Base-by-base conservation (phyloP, 2,888 invertebrate species). In the Phyllotreta cruciferae region DNA sequence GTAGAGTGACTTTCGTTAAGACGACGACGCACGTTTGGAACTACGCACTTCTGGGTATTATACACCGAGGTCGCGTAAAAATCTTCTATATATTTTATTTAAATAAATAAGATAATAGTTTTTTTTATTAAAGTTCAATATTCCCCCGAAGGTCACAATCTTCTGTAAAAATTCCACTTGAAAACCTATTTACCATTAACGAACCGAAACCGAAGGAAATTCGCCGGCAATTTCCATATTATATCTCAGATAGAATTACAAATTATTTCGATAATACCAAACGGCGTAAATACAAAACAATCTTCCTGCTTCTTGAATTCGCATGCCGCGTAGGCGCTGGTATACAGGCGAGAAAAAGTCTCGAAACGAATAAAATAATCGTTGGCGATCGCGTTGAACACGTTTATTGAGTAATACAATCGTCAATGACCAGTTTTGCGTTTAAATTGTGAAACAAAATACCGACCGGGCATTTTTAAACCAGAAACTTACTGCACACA, bases 371-470 rank as follows among this genome's bases (percentile, higher is more conserved):
- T 47, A 47, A 13, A 47, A 47, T 47, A 47, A 47, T 24, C 47
- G 24, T 47, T 47, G 47, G 47, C 6, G 47, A 50, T 50, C 11
- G 50, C 36, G 50, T 50, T 10, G 35, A 35, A 50, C 50, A 34
- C 11, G 50, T 50, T 8, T 50, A 50, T 56, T 56, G 8, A 47
- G 47, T 34, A 56, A 56, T 47, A 1, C 11, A 56, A 45, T 56
- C 14, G 13, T 56, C 47, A 24, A 47, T 14, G 11, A 50, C 57
- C 57, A 57, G 57, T 57, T 57, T 57, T 57, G 41, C 24, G 24
- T 57, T 50, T 41, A 57, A 57, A 50, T 57, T 57, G 57, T 57
- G 57, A 57, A 57, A 57, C 37, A 39, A 57, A 57, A 57, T 57
- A 57, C 49, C 50, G 14, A 49, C 11, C 34, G 14, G 34, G 11